These are phyloP conservation scores for Callorhinus ursinus DNA, from an alignment of 2,113 vertebrate genomes.

Conservation along the genomic window DNA sequence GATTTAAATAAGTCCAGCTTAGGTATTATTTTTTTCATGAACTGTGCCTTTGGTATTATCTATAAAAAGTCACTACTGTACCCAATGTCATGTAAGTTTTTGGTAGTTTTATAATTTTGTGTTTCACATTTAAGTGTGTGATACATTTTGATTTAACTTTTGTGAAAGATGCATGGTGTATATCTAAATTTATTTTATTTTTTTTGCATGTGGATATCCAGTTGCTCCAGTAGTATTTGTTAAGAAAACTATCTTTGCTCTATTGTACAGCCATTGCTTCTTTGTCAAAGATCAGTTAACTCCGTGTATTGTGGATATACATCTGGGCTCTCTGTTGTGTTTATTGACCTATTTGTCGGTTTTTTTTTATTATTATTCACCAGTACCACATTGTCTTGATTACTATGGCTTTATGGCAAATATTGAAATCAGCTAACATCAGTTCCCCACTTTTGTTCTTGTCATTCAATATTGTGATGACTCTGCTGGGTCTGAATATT, in stretches of 20 bases:
- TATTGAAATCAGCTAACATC: background rate
- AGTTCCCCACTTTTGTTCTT: background rate
- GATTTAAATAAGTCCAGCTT: background rate
- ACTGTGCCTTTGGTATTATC: background rate
- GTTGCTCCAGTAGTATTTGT: background rate
- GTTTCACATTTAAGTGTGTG: background rate
- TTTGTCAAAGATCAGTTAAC: background rate
- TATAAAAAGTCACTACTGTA: background rate
- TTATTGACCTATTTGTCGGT: background rate
- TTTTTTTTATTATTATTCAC: background rate
- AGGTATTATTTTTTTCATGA: background rate
- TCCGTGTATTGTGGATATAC: background rate
- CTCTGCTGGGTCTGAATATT: background rate
- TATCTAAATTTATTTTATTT: background rate
- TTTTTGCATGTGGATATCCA: background rate
- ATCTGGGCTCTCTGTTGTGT: background rate
- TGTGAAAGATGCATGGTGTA: background rate
- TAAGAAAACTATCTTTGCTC: background rate
- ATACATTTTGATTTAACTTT: background rate
- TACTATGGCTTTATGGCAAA: background rate
- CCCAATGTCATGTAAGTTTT: background rate
- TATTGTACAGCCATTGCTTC: background rate
- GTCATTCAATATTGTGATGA: background rate
- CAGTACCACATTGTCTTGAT: background rate
- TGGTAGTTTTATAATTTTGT: background rate